These are phyloP conservation scores for Pluvianellus socialis DNA, from an alignment of 2,113 vertebrate species.

Conservation along the genomic window DNA sequence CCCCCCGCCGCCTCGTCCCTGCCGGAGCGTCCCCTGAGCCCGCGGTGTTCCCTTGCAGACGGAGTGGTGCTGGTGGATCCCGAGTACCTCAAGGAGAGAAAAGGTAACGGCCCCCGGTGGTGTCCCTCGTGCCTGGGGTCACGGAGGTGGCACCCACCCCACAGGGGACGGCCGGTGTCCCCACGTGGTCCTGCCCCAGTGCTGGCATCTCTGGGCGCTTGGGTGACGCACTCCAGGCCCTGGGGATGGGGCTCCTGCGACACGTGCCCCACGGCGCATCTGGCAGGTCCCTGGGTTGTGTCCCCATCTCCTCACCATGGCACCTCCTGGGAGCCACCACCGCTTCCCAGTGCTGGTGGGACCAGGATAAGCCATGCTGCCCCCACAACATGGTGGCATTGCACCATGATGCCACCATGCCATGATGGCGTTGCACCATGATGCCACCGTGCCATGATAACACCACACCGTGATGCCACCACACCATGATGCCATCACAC, in stretches of 20 bases:
- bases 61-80: conserved; percentile 95
- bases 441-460: too few relatives aligned
- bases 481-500: too few relatives aligned
- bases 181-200: rapidly evolving
- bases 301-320: background rate
- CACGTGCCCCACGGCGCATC: background rate
- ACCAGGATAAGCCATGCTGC: background rate
- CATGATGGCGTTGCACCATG: background rate
- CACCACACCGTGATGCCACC: rapidly evolving
- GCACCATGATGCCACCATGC: background rate
- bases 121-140: background rate
- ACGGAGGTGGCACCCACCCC: background rate
- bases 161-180: background rate
- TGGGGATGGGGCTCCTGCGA: background rate
- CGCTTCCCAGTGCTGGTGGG: background rate
- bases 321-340: background rate
- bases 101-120: conserved; percentile 77
- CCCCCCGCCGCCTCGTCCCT: too few relatives aligned
- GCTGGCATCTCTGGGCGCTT: background rate
- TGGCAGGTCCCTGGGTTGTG: background rate
- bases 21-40: background rate
- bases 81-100: conserved; percentile 94
- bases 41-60: conserved; percentile 70
- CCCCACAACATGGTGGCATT: background rate
- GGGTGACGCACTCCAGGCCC: background rate